A percentile compares a stretch with the other conserved stretches of the same genome.
Evolutionary conservation across 2,888 invertebrate genomes (phyloP).

Genomic region (Phengaris alcon): DNA sequence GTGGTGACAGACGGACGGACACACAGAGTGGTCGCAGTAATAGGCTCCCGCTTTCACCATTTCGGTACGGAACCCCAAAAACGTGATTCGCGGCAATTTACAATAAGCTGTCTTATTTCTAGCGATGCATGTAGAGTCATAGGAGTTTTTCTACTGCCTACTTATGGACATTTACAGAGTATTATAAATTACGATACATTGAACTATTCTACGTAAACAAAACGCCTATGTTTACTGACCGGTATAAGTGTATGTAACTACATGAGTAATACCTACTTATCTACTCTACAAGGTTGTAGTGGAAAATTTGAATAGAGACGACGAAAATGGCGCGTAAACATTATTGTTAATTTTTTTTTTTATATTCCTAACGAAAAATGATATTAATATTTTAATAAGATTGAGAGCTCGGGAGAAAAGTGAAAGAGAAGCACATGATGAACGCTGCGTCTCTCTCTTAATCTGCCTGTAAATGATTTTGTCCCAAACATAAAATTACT

Average conservation of each 20-base stretch:
- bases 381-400: background rate
- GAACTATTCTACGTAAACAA: constrained; percentile 42
- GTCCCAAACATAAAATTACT: background rate
- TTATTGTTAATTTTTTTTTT: background rate
- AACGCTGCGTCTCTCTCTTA: background rate
- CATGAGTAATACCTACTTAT: constrained; percentile 60
- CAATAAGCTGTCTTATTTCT: too few relatives aligned
- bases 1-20: too few relatives aligned
- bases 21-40: too few relatives aligned
- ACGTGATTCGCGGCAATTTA: too few relatives aligned
- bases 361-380: background rate
- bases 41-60: too few relatives aligned
- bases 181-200: constrained; percentile 17
- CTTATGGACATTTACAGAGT: too few relatives aligned
- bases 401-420: background rate
- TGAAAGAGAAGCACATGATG: background rate
- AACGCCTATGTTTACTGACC: constrained; percentile 48
- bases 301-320: constrained; percentile 52
- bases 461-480: background rate
- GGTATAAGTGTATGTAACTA: constrained; percentile 46
- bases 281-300: constrained; percentile 54
- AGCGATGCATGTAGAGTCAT: too few relatives aligned
- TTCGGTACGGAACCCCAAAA: too few relatives aligned
- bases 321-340: constrained; percentile 15
- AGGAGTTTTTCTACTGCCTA: too few relatives aligned